Evolutionary conservation across 2,888 invertebrate genomes (phyloP), one percentile per base, ranked within the genome.

Genomic region (Aphodius granarius): DNA sequence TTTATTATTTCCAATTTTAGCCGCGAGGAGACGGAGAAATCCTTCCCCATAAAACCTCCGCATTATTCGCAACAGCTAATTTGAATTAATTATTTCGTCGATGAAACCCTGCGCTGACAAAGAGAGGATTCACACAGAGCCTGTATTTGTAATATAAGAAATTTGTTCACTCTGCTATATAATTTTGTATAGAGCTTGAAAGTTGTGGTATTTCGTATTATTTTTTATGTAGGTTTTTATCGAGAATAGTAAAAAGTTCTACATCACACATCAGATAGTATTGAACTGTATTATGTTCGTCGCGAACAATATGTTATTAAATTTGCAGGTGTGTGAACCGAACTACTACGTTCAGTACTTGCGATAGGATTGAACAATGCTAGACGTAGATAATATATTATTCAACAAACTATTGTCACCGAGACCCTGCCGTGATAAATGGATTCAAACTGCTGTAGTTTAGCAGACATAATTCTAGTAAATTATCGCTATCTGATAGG

Each of bases 341-440:
- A 68, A 68, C 68, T 68, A 20, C 68, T 68, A 20, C 68, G 68
- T 68, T 22, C 68, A 15, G 68, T 20, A 20, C 13, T n/a, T n/a
- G 21, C 20, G 68, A 68, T 68, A 68, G 22, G 68, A 68, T 68
- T 21, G n/a, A 68, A 68, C 68, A 68, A 68, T 68, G 21, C 21
- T 68, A 21, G 21, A 68, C 68, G 68, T 20, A 68, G 68, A 68
- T 68, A 68, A 68, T 68, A 68, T 68, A 68, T 68, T 68, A 68
- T 68, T 68, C 68, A 68, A 68, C 68, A 68, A 68, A 68, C 68
- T 68, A 68, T 68, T 68, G 68, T 68, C 68, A 68, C 43, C 43
- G 43, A 43, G 43, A 43, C 43, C 43, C 43, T 13, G 6, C 43
- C 43, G 43, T 43, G 43, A 43, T 43, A 43, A 43, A 43, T 43